Evolutionary conservation across 2,888 invertebrate species (phyloP), one percentile per base, ranked within the genome.

Genomic region (Sinhomidia bicolor): DNA sequence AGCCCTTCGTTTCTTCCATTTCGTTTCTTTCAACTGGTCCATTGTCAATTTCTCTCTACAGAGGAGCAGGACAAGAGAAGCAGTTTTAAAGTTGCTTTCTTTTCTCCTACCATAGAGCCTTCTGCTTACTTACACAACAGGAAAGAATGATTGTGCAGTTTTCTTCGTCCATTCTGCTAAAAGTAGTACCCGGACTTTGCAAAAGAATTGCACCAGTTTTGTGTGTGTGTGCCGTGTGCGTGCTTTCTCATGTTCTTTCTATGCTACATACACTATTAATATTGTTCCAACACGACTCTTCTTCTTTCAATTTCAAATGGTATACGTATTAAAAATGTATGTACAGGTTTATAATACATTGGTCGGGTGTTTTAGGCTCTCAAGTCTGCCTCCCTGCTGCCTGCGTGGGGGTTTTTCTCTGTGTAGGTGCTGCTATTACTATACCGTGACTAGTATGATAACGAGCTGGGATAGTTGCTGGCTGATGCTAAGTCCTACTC

Each of bases 391-490:
- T 36, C 4, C 36, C 36, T 36, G 54, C 36, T 54, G 54, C 17
- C 9, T 76, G 76, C 29, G 76, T 76, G 54, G 76, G 76, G 51
- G 14, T 76, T 74, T 74, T 26, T 32, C 29, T 3, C n/a, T n/a
- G 65, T 26, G 23, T 54, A 57, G 14, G 32, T 32, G 57, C 51
- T 57, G 57, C 60, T 65, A 32, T 36, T 5, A n/a, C 51, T 26
- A 51, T 51, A 85, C 79, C 78, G 65, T 29, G 65, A 68, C 44
- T 36, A 26, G 85, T 41, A 78, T 79, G 36, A 54, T 65, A 78
- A 85, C 85, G 68, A 85, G 84, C 41, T 76, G 76, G 60, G 76
- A 36, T 84, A 76, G 57, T 62, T 60, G 74, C 76, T 32, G 74
- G 74, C 54, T 83, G 83, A 74, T n/a, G n/a, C n/a, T 29, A 57